These are phyloP conservation scores for Melolontha melolontha DNA, from an alignment of 2,888 invertebrate species.

Conservation along the genomic window DNA sequence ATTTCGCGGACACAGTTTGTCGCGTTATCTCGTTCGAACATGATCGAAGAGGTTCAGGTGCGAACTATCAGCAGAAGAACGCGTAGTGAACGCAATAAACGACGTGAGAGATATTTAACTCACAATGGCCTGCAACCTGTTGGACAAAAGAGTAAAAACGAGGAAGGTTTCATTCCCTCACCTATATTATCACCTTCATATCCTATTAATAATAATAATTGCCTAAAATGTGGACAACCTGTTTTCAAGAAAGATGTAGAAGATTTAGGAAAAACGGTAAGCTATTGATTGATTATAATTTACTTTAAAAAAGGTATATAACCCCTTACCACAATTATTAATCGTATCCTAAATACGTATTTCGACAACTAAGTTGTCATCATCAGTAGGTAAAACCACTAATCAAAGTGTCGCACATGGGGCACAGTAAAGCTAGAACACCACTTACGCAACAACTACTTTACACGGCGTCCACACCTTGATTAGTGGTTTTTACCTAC, in stretches of 20 bases:
- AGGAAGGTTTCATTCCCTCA: neutral
- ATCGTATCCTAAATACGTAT: too few relatives aligned
- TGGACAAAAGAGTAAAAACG: conserved; percentile 42
- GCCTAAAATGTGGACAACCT: conserved; percentile 42
- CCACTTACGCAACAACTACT: too few relatives aligned
- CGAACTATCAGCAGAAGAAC: conserved; percentile 57
- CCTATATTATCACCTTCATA: conserved; percentile 21
- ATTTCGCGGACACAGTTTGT: conserved; percentile 16
- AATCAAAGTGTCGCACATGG: too few relatives aligned
- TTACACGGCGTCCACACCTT: too few relatives aligned
- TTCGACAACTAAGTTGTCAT: too few relatives aligned
- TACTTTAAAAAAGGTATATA: too few relatives aligned
- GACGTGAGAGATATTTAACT: conserved; percentile 59
- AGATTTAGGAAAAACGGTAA: conserved; percentile 17
- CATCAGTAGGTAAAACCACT: too few relatives aligned
- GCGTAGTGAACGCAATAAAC: conserved; percentile 59
- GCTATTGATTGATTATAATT: conserved; percentile 1
- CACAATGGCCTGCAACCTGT: conserved; percentile 47
- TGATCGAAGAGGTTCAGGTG: conserved; percentile 57
- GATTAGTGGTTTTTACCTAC: too few relatives aligned
- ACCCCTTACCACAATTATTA: too few relatives aligned
- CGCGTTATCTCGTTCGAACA: conserved; percentile 42
- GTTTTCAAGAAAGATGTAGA: conserved; percentile 15
- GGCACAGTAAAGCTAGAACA: too few relatives aligned
- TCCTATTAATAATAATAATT: conserved; percentile 42